A percentile compares a stretch with the other conserved stretches of the same genome.
Evolutionary conservation across 2,113 vertebrate genomes (phyloP).

Genomic region (Elephantulus edwardii): DNA sequence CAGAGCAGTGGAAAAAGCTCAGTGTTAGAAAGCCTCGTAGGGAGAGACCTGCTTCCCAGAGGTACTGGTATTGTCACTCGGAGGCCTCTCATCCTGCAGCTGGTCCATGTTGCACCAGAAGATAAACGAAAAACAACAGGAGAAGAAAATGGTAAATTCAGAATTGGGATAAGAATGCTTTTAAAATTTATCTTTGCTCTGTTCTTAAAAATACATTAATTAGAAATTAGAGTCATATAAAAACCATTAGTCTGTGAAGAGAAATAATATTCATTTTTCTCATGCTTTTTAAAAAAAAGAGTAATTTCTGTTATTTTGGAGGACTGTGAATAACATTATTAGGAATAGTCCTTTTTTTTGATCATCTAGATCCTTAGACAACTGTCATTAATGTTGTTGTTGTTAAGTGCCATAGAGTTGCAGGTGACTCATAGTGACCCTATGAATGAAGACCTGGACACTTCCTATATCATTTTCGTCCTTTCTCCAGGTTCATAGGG

Average conservation of each 20-base stretch:
- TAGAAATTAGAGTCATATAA: slow-evolving; percentile 18
- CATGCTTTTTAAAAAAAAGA: background rate
- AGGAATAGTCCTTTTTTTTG: slow-evolving; percentile 27
- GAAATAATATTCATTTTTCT: slow-evolving; percentile 4
- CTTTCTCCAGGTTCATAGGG: too few species aligned
- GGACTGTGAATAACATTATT: background rate
- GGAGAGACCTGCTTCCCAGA: slow-evolving; percentile 94
- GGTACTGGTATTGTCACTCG: slow-evolving; percentile 98
- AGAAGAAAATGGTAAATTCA: slow-evolving; percentile 94
- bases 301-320: slow-evolving; percentile 39
- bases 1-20: slow-evolving; percentile 99
- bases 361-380: background rate
- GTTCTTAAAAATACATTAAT: background rate
- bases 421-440: too few species aligned
- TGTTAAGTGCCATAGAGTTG: too few species aligned
- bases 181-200: slow-evolving; percentile 6
- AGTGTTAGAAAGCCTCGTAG: slow-evolving; percentile 97
- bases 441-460: too few species aligned
- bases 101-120: slow-evolving; percentile 93
- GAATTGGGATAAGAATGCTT: slow-evolving; percentile 24
- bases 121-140: slow-evolving; percentile 91
- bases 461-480: too few species aligned
- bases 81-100: slow-evolving; percentile 96
- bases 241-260: slow-evolving; percentile 30
- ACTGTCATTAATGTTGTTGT: too few species aligned